Percentiles rank a stretch among this genome's conserved stretches.
Evolutionary conservation across 2,797 vertebrate genomes (phyloP).

Genomic region (Remorina albescens): DNA sequence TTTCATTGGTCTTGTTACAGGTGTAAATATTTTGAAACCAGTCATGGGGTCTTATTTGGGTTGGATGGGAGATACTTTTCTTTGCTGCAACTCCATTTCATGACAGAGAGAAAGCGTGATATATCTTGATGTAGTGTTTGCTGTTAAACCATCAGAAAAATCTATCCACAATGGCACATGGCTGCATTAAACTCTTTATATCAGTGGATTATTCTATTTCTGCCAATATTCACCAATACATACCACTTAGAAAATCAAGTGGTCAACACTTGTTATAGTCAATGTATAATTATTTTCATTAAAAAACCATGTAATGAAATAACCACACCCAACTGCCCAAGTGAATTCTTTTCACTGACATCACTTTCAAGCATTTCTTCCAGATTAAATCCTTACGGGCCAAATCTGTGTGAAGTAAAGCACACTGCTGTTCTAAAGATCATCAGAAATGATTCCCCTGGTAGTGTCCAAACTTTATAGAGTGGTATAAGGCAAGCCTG

Average conservation of each 20-base stretch:
- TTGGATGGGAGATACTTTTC: neutral
- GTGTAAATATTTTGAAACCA: neutral
- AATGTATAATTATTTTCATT: slow-evolving; percentile 31
- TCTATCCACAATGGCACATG: neutral
- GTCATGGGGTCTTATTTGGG: neutral
- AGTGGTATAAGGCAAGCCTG: slow-evolving; percentile 75
- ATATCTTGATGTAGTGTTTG: neutral
- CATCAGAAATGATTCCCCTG: slow-evolving; percentile 75
- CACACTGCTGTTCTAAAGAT: slow-evolving; percentile 78
- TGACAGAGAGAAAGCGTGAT: neutral
- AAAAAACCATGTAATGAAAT: slow-evolving; percentile 63
- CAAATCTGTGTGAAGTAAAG: slow-evolving; percentile 66
- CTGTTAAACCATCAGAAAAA: neutral
- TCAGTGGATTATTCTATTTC: neutral
- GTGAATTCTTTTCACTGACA: slow-evolving; percentile 64
- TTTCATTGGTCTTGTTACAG: neutral
- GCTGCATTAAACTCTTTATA: neutral
- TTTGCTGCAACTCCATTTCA: neutral
- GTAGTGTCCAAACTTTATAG: slow-evolving; percentile 72
- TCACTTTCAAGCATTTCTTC: slow-evolving; percentile 69
- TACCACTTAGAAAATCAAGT: neutral
- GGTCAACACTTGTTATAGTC: slow-evolving; percentile 35
- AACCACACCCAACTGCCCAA: slow-evolving; percentile 57
- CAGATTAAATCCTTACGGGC: slow-evolving; percentile 58
- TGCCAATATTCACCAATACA: neutral